Evolutionary conservation across 2,797 vertebrate genomes (phyloP).

Genomic region (Myoxocephalus aenaeus): DNA sequence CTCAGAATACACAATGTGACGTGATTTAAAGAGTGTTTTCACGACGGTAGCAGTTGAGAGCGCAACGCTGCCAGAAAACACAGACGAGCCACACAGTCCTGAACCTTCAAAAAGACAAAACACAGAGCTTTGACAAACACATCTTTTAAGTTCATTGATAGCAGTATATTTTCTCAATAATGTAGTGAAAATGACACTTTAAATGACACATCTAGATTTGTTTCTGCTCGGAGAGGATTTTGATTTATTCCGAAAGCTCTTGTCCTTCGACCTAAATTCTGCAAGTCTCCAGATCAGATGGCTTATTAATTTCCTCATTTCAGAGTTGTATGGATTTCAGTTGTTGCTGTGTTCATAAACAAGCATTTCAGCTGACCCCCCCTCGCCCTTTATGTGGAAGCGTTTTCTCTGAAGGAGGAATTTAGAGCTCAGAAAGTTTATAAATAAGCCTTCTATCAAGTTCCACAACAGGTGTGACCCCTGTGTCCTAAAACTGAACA

Average conservation of each 20-base stretch:
- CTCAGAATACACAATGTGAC: slow-evolving; percentile 69
- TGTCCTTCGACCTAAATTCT: slow-evolving; percentile 42
- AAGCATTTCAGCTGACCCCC: slow-evolving; percentile 88
- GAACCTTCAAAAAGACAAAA: slow-evolving; percentile 37
- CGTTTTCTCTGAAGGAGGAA: slow-evolving; percentile 97
- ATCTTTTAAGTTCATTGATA: slow-evolving; percentile 22
- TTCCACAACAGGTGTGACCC: slow-evolving; percentile 99
- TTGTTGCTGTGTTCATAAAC: slow-evolving; percentile 96
- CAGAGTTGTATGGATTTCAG: slow-evolving; percentile 93
- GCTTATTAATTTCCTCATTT: slow-evolving; percentile 95
- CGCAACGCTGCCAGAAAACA: slow-evolving; percentile 44
- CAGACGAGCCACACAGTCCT: slow-evolving; percentile 25
- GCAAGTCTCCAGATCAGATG: slow-evolving; percentile 81
- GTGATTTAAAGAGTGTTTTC: slow-evolving; percentile 73
- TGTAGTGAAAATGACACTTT: slow-evolving; percentile 24
- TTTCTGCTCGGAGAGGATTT: slow-evolving; percentile 2
- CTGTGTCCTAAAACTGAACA: slow-evolving; percentile 99
- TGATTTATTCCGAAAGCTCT: slow-evolving; percentile 26
- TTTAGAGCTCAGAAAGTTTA: slow-evolving; percentile 99
- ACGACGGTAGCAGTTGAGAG: slow-evolving; percentile 33
- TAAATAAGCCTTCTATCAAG: slow-evolving; percentile 99
- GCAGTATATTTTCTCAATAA: slow-evolving; percentile 23
- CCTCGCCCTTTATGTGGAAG: slow-evolving; percentile 90
- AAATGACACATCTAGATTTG: slow-evolving; percentile 30
- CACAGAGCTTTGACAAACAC: slow-evolving; percentile 13